Evolutionary conservation across 2,113 vertebrate species (phyloP).

Genomic region (Rhinopithecus roxellana): DNA sequence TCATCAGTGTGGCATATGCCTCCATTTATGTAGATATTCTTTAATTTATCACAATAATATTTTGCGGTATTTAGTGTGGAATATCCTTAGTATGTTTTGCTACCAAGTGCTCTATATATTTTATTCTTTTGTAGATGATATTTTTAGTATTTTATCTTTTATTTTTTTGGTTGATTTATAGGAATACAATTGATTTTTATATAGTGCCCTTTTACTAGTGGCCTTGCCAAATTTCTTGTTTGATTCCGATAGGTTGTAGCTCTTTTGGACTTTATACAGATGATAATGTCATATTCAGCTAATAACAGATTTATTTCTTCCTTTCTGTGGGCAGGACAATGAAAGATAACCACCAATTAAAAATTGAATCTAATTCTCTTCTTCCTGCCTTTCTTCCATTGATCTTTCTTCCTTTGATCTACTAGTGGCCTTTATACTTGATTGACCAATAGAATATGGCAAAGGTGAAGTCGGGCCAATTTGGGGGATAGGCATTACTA

Average conservation of each 20-base stretch:
- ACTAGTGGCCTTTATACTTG: background rate
- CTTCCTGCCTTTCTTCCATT: background rate
- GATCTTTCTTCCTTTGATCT: background rate
- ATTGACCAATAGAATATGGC: background rate
- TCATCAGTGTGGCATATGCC: background rate
- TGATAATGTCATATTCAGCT: background rate
- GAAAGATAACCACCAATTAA: background rate
- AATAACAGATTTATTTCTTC: background rate
- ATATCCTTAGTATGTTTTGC: constrained; percentile 5
- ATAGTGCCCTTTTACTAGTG: background rate
- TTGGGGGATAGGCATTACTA: background rate
- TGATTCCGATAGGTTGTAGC: background rate
- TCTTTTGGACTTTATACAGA: background rate
- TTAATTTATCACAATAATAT: background rate
- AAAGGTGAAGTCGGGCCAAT: background rate
- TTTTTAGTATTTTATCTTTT: constrained; percentile 24
- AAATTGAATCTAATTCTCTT: background rate
- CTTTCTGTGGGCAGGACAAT: background rate
- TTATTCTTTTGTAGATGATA: background rate
- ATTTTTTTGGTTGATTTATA: background rate
- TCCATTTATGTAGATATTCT: background rate
- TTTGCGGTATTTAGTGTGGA: background rate
- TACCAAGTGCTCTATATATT: background rate
- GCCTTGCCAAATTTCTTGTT: background rate
- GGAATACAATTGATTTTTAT: background rate